Percentiles rank a stretch among this genome's conserved stretches.
Evolutionary conservation across 2,797 vertebrate genomes (phyloP).

Genomic region (Fratercula arctica): DNA sequence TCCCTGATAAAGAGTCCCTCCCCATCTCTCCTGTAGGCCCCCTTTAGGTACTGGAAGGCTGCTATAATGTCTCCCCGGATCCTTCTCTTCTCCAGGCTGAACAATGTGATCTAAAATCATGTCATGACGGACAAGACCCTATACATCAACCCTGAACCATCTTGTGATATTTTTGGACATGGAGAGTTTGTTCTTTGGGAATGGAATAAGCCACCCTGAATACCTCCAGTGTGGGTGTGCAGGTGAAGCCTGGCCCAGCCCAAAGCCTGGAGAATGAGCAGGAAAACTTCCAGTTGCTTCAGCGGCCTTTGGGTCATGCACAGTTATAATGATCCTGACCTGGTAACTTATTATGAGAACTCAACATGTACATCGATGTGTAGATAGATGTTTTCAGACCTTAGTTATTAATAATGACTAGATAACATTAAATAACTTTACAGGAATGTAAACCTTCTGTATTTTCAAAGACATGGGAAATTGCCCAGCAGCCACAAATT

Average conservation of each 20-base stretch:
- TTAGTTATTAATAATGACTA: background rate
- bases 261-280: background rate
- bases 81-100: background rate
- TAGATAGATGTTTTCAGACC: background rate
- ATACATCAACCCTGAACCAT: background rate
- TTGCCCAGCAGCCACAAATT: background rate
- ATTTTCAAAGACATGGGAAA: background rate
- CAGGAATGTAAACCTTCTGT: background rate
- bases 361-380: background rate
- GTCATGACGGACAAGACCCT: background rate
- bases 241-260: background rate
- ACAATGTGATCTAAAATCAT: background rate
- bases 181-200: background rate
- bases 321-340: background rate
- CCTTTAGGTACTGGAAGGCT: background rate
- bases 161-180: background rate
- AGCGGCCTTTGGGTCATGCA: background rate
- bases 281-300: background rate
- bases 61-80: background rate
- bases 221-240: background rate
- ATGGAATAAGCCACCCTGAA: background rate
- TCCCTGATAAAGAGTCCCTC: background rate
- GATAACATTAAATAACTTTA: background rate
- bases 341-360: background rate
- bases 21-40: background rate